phyloP scores from a whole-genome alignment of 2,113 vertebrate genomes.

The Percina caprodes region DNA sequence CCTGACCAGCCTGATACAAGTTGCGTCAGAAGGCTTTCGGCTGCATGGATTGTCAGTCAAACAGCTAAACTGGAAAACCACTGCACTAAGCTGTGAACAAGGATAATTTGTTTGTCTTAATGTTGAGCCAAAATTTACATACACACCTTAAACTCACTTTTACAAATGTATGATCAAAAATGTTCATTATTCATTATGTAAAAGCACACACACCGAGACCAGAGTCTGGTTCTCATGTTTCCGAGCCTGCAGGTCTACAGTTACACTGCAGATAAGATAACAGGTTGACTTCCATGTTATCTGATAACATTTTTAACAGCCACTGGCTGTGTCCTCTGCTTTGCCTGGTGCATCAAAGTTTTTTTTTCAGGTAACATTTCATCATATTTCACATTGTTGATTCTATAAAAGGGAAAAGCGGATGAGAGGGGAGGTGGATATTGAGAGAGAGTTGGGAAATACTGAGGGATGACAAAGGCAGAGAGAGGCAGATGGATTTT shows the following conservation, averaged over 20 bases:
- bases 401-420: not conserved
- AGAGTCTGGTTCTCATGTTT: constrained; percentile 44
- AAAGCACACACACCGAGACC: not conserved
- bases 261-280: constrained; percentile 58
- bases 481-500: not conserved
- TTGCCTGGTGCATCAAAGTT: not conserved
- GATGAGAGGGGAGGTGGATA: not conserved
- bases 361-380: constrained; percentile 30
- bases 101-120: no score
- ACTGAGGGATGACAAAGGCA: not conserved
- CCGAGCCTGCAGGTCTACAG: constrained; percentile 33
- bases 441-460: not conserved
- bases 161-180: not conserved
- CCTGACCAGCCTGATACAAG: not conserved
- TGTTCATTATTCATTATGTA: constrained; percentile 34
- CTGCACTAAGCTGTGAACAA: not conserved
- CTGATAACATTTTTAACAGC: constrained; percentile 54
- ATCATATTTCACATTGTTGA: constrained; percentile 1
- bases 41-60: not conserved
- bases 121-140: no score
- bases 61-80: not conserved
- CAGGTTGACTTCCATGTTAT: constrained; percentile 44
- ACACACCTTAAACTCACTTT: not conserved
- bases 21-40: not conserved
- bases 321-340: constrained; percentile 7